Base-by-base conservation (phyloP, 1,140 invertebrate species). In the Heliothis virescens region DNA sequence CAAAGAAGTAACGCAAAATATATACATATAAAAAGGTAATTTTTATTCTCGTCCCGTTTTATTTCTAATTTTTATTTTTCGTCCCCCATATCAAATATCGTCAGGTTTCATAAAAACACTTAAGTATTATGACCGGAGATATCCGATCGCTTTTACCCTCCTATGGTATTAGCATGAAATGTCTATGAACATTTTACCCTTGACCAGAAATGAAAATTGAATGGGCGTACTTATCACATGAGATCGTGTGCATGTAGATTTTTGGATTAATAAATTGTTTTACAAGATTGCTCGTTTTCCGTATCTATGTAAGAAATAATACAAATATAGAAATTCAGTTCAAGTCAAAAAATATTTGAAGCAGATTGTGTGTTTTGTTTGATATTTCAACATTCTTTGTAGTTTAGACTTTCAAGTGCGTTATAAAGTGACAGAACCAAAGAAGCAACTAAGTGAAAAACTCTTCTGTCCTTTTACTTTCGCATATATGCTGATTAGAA, bases 61-160 rank as follows among this genome's bases (percentile, higher is more conserved):
- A 76, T 76, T 76, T 41, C 74, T 76, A 76, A 76, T 76, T 76
- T 76, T 76, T 76, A 76, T 76, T 65, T 76, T 76, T 21, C 47
- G 18, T 60, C 74, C 74, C 74, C 74, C 74, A 15, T 76, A 65
- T 76, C 74, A 65, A 65, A 76, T 76, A 53, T 76, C 59, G 73
- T 63, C 73, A 63, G 60, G 57, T 76, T 63, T 76, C 48, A 65
- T 76, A 76, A 62, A 53, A 18, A 26, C 60, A 63, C 74, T 76
- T 63, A 76, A 76, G 60, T 76, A 65, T 76, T 53, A 76, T 65
- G 74, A 26, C 60, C 48, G 48, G n/a, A n/a, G 74, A 76, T 60
- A 63, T 76, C 48, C 74, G 74, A 76, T 65, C 60, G 65, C 60
- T 65, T 67, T 48, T 76, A 53, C 59, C 74, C 74, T 75, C 57